A percentile compares a stretch with the other conserved stretches of the same genome.
These are phyloP conservation scores for Actenoides lindsayi DNA, from an alignment of 2,113 vertebrate species.

Conservation along the genomic window DNA sequence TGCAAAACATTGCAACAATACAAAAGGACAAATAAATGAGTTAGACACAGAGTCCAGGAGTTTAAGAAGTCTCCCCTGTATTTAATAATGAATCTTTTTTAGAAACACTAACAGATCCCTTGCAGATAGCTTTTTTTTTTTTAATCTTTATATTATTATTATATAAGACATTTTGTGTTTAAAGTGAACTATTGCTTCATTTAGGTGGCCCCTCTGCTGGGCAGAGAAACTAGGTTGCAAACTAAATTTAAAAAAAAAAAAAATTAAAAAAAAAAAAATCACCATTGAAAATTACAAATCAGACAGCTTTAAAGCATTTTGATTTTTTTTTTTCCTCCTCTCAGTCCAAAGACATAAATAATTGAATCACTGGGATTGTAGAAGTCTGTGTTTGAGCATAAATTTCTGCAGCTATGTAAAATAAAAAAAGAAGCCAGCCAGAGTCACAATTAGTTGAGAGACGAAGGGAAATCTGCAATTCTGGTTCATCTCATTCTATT, in stretches of 20 bases:
- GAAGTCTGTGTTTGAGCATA: not conserved
- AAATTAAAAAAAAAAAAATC: not conserved
- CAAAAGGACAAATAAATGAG: slow-evolving; percentile 50
- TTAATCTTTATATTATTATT: not conserved
- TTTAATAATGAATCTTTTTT: slow-evolving; percentile 69
- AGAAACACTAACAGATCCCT: slow-evolving; percentile 64
- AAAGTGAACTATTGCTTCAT: slow-evolving; percentile 65
- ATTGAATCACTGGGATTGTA: not conserved
- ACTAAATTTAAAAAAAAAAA: slow-evolving; percentile 24
- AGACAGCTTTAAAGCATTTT: slow-evolving; percentile 38
- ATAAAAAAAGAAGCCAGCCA: not conserved
- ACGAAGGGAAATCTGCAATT: slow-evolving; percentile 30
- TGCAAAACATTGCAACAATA: slow-evolving; percentile 27
- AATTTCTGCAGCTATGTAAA: not conserved
- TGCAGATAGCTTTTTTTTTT: slow-evolving; percentile 10
- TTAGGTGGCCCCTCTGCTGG: slow-evolving; percentile 39
- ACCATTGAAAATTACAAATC: slow-evolving; percentile 42
- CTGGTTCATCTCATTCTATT: not conserved
- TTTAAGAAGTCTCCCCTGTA: slow-evolving; percentile 64
- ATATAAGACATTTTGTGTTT: slow-evolving; percentile 50
- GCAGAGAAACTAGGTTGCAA: slow-evolving; percentile 41
- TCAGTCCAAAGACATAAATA: slow-evolving; percentile 14
- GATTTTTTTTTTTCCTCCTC: not conserved
- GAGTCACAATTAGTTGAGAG: not conserved
- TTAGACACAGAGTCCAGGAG: slow-evolving; percentile 23